Evolutionary conservation across 2,888 invertebrate genomes (phyloP), one percentile per base, ranked within the genome.

Genomic region (Nymphalis urticae): DNA sequence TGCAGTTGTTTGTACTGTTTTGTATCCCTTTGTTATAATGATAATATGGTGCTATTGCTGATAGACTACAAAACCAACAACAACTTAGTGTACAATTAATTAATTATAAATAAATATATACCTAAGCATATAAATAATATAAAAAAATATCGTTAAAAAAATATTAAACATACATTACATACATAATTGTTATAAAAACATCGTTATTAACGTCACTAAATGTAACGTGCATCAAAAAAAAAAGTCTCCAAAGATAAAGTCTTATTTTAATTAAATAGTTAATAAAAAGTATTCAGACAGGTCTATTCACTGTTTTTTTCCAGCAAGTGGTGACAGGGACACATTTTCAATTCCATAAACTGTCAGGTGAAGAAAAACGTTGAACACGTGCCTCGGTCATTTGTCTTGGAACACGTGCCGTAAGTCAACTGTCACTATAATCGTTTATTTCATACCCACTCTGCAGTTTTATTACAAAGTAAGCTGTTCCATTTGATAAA

Each of bases 351-450:
- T 73, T 73, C 64, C 72, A 72, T 67, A 68, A 68, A 71, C 72
- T 68, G 71, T 74, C 71, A 71, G 69, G 62, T 65, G 51, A 48
- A 63, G 73, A 71, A 66, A 70, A 66, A 70, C 62, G 64, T 70
- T 71, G 73, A 70, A 67, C 75, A 74, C 73, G 75, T 74, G 66
- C 60, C 70, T 48, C 66, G 64, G 58, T 67, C 73, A 72, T 76
- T 77, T 75, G 73, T 77, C 73, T 71, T 73, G 73, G 75, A 62
- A 62, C 75, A 72, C 76, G 71, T 74, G 76, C 80, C 75, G 79
- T 80, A 85, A 82, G 83, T 82, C 83, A 83, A 78, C 76, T 83
- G 81, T 81, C 81, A 74, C 81, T 76, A 82, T 85, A 62, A 68
- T 68, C 62, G 67, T 42, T 51, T 67, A 62, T 67, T 66, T 66